Evolutionary conservation across 2,113 vertebrate species (phyloP), one percentile per base, ranked within the genome.

Genomic region (Tragelaphus strepsiceros): DNA sequence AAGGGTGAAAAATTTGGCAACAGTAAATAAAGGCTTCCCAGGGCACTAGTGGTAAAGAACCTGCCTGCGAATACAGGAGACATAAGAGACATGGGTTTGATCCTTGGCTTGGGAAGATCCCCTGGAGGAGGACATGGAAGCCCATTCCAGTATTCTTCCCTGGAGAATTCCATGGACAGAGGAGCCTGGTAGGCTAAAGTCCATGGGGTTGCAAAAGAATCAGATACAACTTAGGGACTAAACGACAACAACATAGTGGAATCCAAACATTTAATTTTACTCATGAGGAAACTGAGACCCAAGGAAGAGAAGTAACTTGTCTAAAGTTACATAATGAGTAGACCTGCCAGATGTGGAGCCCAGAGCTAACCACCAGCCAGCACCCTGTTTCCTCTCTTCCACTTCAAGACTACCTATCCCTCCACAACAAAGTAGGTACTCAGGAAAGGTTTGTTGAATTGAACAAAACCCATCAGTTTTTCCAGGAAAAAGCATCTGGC

Each of bases 241-340:
- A 74, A 74, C 35, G 24, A 74, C 67, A 61, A 26, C 26, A 39
- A 39, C 71, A 39, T 39, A 43, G 71, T 24, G 21, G 46, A 90
- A 64, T 62, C 12, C n/a, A 94, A 81, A 82, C 6, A 93, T 74
- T 92, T 91, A 81, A 56, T 97, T 74, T 88, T 89, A 86, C 21
- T 95, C 46, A 62, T 56, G 56, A 87, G 26, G 85, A 96, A 96
- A 90, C 53, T 22, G 16, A 95, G 71, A 96, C n/a, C 43, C 88
- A 91, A 82, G 71, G 21, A 71, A 77, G 15, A 91, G 46, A 84
- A 74, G 30, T 49, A 82, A 74, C 26, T 82, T 95, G 26, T 82
- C 77, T 84, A 30, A 94, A 94, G 46, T 96, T 54, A 59, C 10
- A 77, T 12, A 67, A 9, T 82, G 87, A 91, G 39, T 80, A 32